Conservation (phyloP, 2,113 vertebrate genomes). For the Larimichthys polyactis region DNA sequence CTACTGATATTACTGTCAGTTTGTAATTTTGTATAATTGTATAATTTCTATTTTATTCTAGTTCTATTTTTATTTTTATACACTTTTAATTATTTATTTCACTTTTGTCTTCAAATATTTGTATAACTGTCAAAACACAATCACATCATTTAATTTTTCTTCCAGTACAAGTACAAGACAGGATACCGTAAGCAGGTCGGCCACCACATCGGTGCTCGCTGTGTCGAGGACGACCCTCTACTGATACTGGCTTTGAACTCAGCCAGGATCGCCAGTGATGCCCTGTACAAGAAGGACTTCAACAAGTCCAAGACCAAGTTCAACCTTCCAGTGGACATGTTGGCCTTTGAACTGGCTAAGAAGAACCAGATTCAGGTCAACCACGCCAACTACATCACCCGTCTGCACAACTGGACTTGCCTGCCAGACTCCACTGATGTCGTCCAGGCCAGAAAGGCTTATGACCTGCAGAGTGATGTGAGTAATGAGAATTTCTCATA, state of each 20-base stretch:
- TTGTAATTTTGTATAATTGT: no score
- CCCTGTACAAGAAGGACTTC: constrained; percentile 92
- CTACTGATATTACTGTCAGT: no score
- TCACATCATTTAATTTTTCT: background rate
- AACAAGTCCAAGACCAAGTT: constrained; percentile 91
- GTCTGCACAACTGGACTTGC: constrained; percentile 90
- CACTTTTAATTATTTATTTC: no score
- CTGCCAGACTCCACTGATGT: constrained; percentile 91
- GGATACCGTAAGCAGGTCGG: constrained; percentile 94
- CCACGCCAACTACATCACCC: constrained; percentile 86
- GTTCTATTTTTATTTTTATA: no score
- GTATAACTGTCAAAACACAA: background rate
- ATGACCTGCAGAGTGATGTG: constrained; percentile 90
- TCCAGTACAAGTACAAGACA: constrained; percentile 87
- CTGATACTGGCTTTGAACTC: constrained; percentile 90
- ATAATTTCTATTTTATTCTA: no score
- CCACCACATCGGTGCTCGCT: constrained; percentile 89
- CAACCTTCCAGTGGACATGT: constrained; percentile 89
- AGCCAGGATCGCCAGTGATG: constrained; percentile 91
- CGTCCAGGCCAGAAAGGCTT: constrained; percentile 85
- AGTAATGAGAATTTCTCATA: constrained; percentile 50
- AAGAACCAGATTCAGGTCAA: constrained; percentile 91
- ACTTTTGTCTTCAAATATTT: background rate
- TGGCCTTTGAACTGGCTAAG: constrained; percentile 89
- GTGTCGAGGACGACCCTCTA: constrained; percentile 90